Conservation (phyloP, 2,888 invertebrate genomes). For the Ichneumoninae sp. region DNA sequence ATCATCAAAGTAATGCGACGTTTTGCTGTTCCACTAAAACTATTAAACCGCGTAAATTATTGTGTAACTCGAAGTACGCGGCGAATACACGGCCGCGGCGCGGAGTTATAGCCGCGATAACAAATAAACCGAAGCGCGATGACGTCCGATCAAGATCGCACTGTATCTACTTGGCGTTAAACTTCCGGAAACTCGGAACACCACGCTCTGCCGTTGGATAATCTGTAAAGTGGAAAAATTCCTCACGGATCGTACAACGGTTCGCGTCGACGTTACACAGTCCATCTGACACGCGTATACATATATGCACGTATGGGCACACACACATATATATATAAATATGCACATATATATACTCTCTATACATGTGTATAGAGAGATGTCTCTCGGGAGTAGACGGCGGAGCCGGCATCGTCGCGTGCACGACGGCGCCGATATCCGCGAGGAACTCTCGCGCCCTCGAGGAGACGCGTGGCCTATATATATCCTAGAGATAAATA, state of each 20-base stretch:
- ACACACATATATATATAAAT: conserved; percentile 1
- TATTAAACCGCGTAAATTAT: not conserved
- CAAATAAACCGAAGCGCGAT: conserved; percentile 14
- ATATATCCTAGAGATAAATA: conserved; percentile 83
- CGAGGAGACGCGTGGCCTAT: conserved; percentile 72
- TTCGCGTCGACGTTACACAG: conserved; percentile 25
- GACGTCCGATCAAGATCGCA: conserved; percentile 5
- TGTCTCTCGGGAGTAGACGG: not conserved
- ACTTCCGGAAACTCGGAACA: conserved; percentile 1
- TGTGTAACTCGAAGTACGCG: not conserved
- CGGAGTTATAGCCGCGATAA: not conserved
- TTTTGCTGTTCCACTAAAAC: no score
- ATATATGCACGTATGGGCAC: conserved; percentile 16
- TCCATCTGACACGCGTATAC: not conserved
- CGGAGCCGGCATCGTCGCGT: conserved; percentile 35
- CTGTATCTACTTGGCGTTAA: conserved; percentile 6
- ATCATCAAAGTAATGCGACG: no score
- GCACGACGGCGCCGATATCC: conserved; percentile 39
- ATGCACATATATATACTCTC: conserved; percentile 17
- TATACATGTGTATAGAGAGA: not conserved
- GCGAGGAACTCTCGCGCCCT: conserved; percentile 59
- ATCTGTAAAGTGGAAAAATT: conserved; percentile 13
- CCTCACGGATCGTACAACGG: conserved; percentile 21
- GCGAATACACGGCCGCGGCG: not conserved
- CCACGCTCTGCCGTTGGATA: conserved; percentile 9